These are phyloP conservation scores for Polymixis flavicincta DNA, from an alignment of 2,888 invertebrate genomes.

Conservation along the genomic window DNA sequence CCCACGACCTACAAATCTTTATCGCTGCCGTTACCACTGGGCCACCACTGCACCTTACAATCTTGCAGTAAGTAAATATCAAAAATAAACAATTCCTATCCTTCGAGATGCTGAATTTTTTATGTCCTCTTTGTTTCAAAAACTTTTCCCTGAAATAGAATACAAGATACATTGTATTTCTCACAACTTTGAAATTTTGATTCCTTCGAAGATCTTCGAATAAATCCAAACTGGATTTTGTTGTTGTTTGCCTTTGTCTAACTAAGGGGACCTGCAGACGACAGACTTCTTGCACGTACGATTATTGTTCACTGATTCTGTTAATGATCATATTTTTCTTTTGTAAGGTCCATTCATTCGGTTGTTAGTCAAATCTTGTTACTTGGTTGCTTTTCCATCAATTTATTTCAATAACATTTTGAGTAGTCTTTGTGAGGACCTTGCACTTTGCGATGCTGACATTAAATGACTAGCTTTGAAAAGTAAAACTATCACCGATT, in stretches of 20 bases:
- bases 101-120: conserved; percentile 20
- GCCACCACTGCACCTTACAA: background rate
- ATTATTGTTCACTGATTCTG: conserved; percentile 48
- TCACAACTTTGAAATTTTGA: conserved; percentile 47
- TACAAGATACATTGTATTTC: conserved; percentile 41
- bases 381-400: background rate
- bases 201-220: conserved; percentile 29
- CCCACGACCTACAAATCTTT: no score
- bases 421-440: background rate
- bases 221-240: conserved; percentile 40
- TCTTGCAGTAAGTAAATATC: background rate
- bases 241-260: conserved; percentile 12
- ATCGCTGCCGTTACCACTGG: no score
- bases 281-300: conserved; percentile 35
- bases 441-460: background rate
- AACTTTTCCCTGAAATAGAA: conserved; percentile 1
- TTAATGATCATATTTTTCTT: conserved; percentile 41
- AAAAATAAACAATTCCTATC: conserved; percentile 13
- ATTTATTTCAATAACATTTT: background rate
- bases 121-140: conserved; percentile 26
- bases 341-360: background rate
- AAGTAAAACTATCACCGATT: background rate
- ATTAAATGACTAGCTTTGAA: background rate
- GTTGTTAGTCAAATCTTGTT: conserved; percentile 1
- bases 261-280: conserved; percentile 26